A percentile compares a stretch with the other conserved stretches of the same genome.
These are phyloP conservation scores for Hemicrepidius hirtus DNA, from an alignment of 2,888 invertebrate genomes.

Conservation along the genomic window DNA sequence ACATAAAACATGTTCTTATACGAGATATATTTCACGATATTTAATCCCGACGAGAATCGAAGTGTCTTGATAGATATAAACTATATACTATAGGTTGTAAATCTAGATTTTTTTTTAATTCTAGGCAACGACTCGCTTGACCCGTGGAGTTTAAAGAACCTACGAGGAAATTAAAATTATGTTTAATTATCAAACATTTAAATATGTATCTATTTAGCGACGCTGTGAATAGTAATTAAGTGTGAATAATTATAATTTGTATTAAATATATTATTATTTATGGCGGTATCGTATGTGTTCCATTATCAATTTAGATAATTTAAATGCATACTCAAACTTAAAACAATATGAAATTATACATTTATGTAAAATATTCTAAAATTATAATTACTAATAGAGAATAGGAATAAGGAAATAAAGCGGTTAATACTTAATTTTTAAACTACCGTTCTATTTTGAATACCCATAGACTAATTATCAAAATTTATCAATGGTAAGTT, in stretches of 20 bases:
- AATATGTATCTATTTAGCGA: slow-evolving; percentile 17
- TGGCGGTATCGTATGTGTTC: background rate
- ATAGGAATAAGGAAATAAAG: no score
- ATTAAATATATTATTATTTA: background rate
- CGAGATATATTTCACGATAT: slow-evolving; percentile 23
- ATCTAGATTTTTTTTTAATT: slow-evolving; percentile 27
- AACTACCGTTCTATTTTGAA: no score
- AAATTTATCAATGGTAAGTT: no score
- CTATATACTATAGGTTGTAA: slow-evolving; percentile 22
- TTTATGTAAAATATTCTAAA: background rate
- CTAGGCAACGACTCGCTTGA: slow-evolving; percentile 20
- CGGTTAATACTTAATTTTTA: no score
- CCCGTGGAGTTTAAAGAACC: slow-evolving; percentile 37
- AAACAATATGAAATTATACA: background rate
- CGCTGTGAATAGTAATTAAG: slow-evolving; percentile 7
- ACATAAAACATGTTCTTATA: slow-evolving; percentile 34
- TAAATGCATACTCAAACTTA: slow-evolving; percentile 3
- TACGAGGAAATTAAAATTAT: slow-evolving; percentile 1
- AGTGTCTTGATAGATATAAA: slow-evolving; percentile 29
- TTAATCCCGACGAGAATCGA: slow-evolving; percentile 24
- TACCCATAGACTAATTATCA: no score
- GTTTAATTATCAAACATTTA: slow-evolving; percentile 5
- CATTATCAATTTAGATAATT: background rate
- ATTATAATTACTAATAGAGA: no score
- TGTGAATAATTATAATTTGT: slow-evolving; percentile 10